Percentiles rank a stretch among this genome's conserved stretches.
These are phyloP conservation scores for Pyrrhosoma nymphula DNA, from an alignment of 2,888 invertebrate genomes.

Conservation along the genomic window DNA sequence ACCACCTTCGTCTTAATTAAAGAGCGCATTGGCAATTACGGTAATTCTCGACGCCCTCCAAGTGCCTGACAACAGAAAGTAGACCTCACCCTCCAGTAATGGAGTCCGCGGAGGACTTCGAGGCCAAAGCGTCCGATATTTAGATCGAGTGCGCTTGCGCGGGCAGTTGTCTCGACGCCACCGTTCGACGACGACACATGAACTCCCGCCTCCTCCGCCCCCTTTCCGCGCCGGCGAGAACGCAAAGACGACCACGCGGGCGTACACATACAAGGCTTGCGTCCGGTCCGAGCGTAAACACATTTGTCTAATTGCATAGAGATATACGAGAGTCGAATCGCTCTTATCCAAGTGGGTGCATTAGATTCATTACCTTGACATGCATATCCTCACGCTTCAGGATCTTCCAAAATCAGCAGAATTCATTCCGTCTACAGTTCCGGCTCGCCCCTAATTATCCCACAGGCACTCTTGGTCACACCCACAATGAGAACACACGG, in stretches of 20 bases:
- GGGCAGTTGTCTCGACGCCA: background rate
- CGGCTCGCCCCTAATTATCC: slow-evolving; percentile 3
- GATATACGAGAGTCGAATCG: background rate
- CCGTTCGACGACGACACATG: background rate
- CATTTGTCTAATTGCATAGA: background rate
- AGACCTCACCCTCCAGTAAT: background rate
- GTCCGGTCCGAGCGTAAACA: background rate
- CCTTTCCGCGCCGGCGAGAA: background rate
- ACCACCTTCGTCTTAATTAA: background rate
- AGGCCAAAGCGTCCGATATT: background rate
- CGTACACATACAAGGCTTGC: background rate
- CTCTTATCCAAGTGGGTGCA: background rate
- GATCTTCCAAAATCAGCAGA: background rate
- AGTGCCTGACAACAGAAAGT: background rate
- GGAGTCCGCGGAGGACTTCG: background rate
- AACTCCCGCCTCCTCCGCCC: background rate
- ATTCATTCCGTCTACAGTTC: background rate
- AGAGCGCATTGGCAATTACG: background rate
- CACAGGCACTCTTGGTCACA: background rate
- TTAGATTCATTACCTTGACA: background rate
- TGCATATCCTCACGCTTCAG: background rate
- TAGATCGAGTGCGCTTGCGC: background rate
- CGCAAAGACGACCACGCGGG: background rate
- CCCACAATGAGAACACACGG: background rate
- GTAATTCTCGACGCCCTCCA: background rate